phyloP scores from a whole-genome alignment of 2,888 invertebrate genomes.

The Sericinus montela region DNA sequence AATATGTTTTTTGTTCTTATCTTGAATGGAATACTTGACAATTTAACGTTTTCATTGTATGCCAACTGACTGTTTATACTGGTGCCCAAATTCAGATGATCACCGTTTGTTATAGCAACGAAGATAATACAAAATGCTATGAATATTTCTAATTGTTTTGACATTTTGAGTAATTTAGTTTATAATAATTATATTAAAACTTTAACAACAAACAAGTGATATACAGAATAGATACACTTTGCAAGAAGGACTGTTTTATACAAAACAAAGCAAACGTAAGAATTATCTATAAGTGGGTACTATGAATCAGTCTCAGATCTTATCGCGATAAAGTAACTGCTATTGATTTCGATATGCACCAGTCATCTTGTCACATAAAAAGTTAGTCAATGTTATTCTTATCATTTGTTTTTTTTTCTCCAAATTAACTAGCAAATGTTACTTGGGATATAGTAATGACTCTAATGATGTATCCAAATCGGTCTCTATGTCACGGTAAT shows the following conservation, averaged over 20 bases:
- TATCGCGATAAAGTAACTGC: constrained; percentile 8
- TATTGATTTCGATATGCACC: background rate
- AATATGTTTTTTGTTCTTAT: constrained; percentile 60
- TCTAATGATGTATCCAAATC: too few relatives aligned
- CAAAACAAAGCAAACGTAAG: background rate
- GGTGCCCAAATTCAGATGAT: constrained; percentile 47
- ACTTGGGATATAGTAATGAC: too few relatives aligned
- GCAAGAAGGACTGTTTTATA: background rate
- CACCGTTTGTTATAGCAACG: constrained; percentile 25
- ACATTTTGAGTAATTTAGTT: constrained; percentile 25
- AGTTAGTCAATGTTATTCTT: too few relatives aligned
- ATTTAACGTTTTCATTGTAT: constrained; percentile 48
- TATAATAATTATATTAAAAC: too few relatives aligned
- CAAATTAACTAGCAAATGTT: too few relatives aligned
- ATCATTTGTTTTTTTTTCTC: too few relatives aligned
- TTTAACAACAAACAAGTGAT: background rate
- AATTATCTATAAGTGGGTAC: background rate
- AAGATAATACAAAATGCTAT: constrained; percentile 24
- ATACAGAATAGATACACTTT: background rate
- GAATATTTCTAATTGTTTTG: constrained; percentile 15
- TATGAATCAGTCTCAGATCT: constrained; percentile 5
- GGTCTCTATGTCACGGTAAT: too few relatives aligned
- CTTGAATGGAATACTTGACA: constrained; percentile 44
- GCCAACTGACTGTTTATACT: constrained; percentile 39
- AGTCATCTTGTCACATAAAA: too few relatives aligned